Evolutionary conservation across 2,113 vertebrate species (phyloP).

Genomic region (Lipotes vexillifer): DNA sequence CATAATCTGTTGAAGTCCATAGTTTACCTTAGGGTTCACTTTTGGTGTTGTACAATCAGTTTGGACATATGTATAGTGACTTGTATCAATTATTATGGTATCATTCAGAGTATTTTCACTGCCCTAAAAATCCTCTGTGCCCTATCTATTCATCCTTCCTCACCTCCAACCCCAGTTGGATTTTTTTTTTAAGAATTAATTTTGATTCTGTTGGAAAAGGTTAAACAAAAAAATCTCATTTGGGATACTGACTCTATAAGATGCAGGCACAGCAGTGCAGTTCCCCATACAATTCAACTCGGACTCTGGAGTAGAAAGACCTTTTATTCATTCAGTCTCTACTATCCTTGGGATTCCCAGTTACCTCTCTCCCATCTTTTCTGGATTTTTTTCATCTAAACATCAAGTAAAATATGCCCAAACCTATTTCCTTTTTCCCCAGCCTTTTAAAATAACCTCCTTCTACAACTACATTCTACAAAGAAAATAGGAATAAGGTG

Average conservation of each 20-base stretch:
- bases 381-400: neutral
- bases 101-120: neutral
- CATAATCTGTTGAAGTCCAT: neutral
- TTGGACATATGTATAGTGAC: neutral
- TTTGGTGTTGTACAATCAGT: neutral
- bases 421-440: fast-evolving
- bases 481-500: neutral
- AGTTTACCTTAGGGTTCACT: neutral
- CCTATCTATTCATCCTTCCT: neutral
- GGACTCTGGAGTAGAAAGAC: neutral
- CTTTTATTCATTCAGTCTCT: neutral
- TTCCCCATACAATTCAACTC: neutral
- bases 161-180: neutral
- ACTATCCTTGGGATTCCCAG: neutral
- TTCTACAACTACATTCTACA: neutral
- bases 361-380: neutral
- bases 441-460: neutral
- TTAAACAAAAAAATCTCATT: neutral
- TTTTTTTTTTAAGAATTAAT: neutral
- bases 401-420: neutral
- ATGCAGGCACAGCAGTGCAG: neutral
- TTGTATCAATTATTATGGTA: neutral
- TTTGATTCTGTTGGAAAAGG: neutral
- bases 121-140: neutral
- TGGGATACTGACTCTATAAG: neutral